Conservation (phyloP, 2,113 vertebrate species). For the Platysteira castanea region DNA sequence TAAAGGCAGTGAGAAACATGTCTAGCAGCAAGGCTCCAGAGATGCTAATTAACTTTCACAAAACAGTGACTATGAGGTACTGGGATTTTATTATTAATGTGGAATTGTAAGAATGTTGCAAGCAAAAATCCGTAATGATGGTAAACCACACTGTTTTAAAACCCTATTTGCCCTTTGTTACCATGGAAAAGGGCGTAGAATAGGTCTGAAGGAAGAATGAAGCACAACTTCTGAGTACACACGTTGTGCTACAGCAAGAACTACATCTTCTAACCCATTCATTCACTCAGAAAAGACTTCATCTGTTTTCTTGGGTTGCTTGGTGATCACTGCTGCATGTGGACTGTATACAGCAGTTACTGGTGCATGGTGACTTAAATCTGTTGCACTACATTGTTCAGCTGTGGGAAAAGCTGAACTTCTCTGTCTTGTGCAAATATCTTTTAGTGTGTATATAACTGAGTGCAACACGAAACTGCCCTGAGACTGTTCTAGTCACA, state of each 20-base stretch:
- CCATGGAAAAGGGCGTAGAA: neutral
- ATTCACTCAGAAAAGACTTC: neutral
- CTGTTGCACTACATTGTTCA: neutral
- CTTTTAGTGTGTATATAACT: neutral
- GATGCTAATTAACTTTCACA: neutral
- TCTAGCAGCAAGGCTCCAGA: neutral
- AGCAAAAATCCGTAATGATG: neutral
- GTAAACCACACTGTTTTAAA: neutral
- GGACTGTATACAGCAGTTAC: no score
- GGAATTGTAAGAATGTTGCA: neutral
- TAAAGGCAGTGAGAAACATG: neutral
- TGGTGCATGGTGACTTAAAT: neutral
- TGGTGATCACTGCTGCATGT: neutral
- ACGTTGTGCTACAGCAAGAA: neutral
- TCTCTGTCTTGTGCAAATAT: neutral
- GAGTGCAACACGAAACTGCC: neutral
- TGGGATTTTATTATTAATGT: neutral
- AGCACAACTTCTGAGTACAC: neutral
- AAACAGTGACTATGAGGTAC: neutral
- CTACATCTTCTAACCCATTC: neutral
- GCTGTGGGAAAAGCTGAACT: neutral
- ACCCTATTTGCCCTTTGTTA: neutral
- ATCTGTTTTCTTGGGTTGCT: neutral
- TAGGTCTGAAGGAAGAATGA: neutral
- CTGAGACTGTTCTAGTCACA: neutral